Conservation (phyloP, 2,888 invertebrate genomes). For the Polyommatus icarus region DNA sequence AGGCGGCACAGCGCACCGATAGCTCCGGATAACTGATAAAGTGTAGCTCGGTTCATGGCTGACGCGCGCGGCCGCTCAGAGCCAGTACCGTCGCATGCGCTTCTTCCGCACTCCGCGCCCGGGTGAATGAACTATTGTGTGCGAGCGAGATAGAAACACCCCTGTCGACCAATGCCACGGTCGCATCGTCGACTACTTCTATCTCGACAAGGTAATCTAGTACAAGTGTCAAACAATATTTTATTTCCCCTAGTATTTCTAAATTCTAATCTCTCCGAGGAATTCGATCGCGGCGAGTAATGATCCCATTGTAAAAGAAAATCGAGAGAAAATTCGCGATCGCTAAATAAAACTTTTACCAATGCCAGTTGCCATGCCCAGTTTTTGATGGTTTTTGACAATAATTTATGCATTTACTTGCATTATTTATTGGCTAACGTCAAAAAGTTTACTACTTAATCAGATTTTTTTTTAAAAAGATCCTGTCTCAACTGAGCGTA, state of each 20-base stretch:
- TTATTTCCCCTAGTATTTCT: slow-evolving; percentile 41
- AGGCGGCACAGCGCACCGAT: slow-evolving; percentile 70
- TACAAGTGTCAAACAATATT: slow-evolving; percentile 55
- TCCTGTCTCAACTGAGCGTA: no score
- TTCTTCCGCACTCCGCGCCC: slow-evolving; percentile 66
- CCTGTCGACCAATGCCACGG: slow-evolving; percentile 68
- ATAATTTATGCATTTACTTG: no score
- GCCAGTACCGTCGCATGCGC: slow-evolving; percentile 69
- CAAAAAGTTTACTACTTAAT: no score
- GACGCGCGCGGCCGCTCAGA: slow-evolving; percentile 67
- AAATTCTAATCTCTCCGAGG: slow-evolving; percentile 30
- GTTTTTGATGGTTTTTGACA: no score
- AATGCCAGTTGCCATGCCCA: not conserved
- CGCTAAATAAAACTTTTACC: not conserved
- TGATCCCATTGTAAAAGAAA: not conserved
- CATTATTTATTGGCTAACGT: no score
- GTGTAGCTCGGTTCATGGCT: slow-evolving; percentile 73
- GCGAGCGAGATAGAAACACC: slow-evolving; percentile 58
- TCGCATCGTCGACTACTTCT: slow-evolving; percentile 60
- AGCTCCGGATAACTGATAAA: slow-evolving; percentile 77
- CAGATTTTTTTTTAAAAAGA: no score
- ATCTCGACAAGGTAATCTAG: slow-evolving; percentile 66
- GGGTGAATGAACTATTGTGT: slow-evolving; percentile 76
- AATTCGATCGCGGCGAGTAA: not conserved
- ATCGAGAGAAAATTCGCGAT: not conserved